Evolutionary conservation across 2,888 invertebrate species (phyloP), one percentile per base, ranked within the genome.

Genomic region (Athalia circularis): DNA sequence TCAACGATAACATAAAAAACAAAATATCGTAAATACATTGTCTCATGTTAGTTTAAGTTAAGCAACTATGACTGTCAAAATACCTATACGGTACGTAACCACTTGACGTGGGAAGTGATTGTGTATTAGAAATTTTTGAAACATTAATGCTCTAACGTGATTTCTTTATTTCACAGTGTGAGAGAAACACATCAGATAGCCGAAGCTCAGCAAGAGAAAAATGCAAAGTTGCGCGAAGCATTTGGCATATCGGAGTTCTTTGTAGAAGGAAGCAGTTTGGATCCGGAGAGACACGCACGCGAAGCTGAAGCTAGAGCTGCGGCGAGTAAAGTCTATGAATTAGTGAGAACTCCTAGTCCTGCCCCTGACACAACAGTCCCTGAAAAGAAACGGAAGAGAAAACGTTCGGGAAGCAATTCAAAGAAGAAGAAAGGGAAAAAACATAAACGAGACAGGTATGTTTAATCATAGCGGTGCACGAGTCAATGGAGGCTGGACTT

Each of bases 111-210:
- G n/a, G n/a, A 64, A 64, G 45, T 43, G 8, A 64, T 29, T 29
- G 29, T 29, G 29, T 1, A 8, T 43, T 7, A 64, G 9, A 6
- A 64, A 5, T 64, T 45, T 43, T 15, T 64, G 8, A 64, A 29
- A 64, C 64, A 3, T 3, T 11, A 5, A 70, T 7, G 52, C 52
- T 52, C 1, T 7, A 13, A 74, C 13, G 45, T 65, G 59, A 5
- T 59, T 43, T 13, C n/a, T 57, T 82, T 81, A 80, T 81, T 77
- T 89, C 90, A 9, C 92, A 97, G 97, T 91, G 97, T 97, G 81
- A 96, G 96, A 81, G 98, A 98, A 90, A 98, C 98, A 67, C 99
- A 99, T 92, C 97, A 98, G 91, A 94, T 98, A 82, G 98, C 99
- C 0, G 97, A 97, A 90, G 98, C 98, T 45, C 98, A 98, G 90